Evolutionary conservation across 2,113 vertebrate genomes (phyloP), one percentile per base, ranked within the genome.

Genomic region (Thunnus maccoyii): DNA sequence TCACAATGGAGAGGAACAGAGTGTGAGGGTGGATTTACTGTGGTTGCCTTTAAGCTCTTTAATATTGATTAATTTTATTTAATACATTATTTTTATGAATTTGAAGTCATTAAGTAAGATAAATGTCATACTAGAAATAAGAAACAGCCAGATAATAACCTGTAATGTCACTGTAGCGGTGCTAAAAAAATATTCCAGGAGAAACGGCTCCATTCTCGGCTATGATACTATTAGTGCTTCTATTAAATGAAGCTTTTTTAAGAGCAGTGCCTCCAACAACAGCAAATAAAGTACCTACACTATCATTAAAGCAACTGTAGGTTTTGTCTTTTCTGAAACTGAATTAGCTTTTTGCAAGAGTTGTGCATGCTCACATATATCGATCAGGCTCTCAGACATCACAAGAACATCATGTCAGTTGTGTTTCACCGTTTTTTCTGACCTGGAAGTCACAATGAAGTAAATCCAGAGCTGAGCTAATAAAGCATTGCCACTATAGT

Each of bases 241-340:
- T 25, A 18, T 62, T 68, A 62, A 51, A 47, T 46, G 5, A 46
- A 48, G 22, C 46, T 58, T 44, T 73, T 67, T 80, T 57, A 60
- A 77, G 27, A 77, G 75, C 25, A 18, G 52, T 18, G 14, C 22
- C 4, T 48, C 4, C 18, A 17, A 41, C 36, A 41, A 41, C 9
- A 41, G 36, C 36, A 41, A 0, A 8, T 8, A 41, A 27, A 30
- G 18, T 54, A 46, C 57, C 27, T 48, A 9, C 16, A 16, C 13
- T 14, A 22, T 58, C 44, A 47, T 61, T 30, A 46, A 30, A 78
- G 17, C 3, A 8, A 32, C 51, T 65, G 56, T 5, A 65, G 51
- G 44, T n/a, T 61, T 18, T 55, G 46, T 75, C 36, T 51, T 47
- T 18, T 46, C 20, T 56, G 32, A n/a, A 27, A 30, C 1, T 32